Evolutionary conservation across 2,888 invertebrate genomes (phyloP), one percentile per base, ranked within the genome.

Genomic region (Cantharis nigra): DNA sequence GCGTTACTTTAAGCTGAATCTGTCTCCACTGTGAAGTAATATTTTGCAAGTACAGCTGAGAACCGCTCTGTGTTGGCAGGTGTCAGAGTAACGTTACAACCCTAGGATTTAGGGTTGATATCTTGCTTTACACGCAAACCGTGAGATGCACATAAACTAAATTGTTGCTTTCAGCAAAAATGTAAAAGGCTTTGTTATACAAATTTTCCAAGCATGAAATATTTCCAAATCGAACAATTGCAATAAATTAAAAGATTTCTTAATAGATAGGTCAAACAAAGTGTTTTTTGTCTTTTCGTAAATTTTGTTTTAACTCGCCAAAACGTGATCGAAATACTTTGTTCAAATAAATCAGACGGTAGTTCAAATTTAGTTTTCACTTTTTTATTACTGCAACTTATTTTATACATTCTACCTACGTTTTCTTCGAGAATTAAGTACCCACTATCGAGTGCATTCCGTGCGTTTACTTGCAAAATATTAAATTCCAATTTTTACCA

Each of bases 31-130:
- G 16, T 23, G 26, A 67, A 67, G 65, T 67, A 67, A 67, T 67
- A 67, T 67, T 67, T 67, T 67, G 23, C 26, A 67, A 67, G 26
- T 67, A 67, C 65, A 67, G 65, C 65, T 67, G 65, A 67, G 65
- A 67, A 67, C 65, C 65, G 65, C 26, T 20, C 65, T 26, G 26
- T 23, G 65, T 23, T 67, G 65, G 65, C 65, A 67, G 65, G 65
- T 67, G 65, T 67, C 65, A 67, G 49, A n/a, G 49, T 49, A 49
- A 49, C 49, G 49, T n/a, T n/a, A 49, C 65, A 67, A 20, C 26
- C 18, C 11, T 23, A 67, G 26, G 65, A 67, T 67, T 67, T 67
- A 67, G 26, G 65, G 65, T 23, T 67, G 20, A 67, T 67, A 67
- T 67, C 65, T n/a, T 67, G 65, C 26, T 67, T 67, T 67, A 67